Base-by-base conservation (phyloP, 2,888 invertebrate species). In the Phengaris alcon region DNA sequence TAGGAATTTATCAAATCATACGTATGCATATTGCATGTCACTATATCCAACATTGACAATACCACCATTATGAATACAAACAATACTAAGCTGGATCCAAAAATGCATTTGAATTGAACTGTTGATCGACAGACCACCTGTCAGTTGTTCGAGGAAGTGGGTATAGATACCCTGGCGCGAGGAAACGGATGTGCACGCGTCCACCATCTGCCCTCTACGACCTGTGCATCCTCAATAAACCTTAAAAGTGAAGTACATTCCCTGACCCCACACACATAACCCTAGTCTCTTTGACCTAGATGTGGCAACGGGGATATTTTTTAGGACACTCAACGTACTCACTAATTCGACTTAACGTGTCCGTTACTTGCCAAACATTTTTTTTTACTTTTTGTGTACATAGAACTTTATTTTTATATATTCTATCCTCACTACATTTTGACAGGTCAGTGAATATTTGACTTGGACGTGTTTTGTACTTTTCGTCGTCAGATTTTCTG, bases 141-240 rank as follows among this genome's bases (percentile, higher is more conserved):
- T 81, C 79, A 69, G 69, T 76, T 75, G 69, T 79, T 79, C 78
- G 75, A 75, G 78, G 78, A 79, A 78, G 76, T 76, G 77, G 51
- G 48, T 72, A 75, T 68, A 74, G 74, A 78, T 76, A 75, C 75
- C 76, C 69, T 76, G 79, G 57, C 68, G 75, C 77, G 76, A 81
- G 90, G 90, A 90, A 90, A 85, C 91, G 91, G 92, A 91, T 90
- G 88, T 86, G 84, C 87, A 84, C 87, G 88, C 87, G 88, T 81
- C 84, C 78, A 78, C 83, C 91, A 92, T 88, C 90, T 92, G 92
- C 88, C 87, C 84, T 79, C 35, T 82, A 79, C 86, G 86, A 85
- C 89, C 87, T 85, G 82, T 78, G 83, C 87, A 87, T 91, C 90
- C 91, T 88, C 84, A 84, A 84, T 84, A 90, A 90, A 82, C 91